Evolutionary conservation across 35 echinoderm and acorn worm species (phyloP).

Genomic region (Lytechinus variegatus): DNA sequence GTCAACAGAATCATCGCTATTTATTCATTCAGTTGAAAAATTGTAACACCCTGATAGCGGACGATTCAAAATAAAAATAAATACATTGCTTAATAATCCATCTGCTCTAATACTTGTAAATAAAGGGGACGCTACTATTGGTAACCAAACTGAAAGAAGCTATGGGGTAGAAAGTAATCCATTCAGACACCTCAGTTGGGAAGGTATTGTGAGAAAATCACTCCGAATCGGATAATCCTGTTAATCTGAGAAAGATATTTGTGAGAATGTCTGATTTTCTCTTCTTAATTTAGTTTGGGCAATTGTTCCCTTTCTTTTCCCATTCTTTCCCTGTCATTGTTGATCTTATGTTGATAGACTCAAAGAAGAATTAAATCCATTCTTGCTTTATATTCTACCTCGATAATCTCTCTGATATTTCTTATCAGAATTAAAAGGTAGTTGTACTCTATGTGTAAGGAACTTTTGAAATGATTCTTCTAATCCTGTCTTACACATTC

Average conservation of each 20-base stretch:
- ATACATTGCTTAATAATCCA: neutral
- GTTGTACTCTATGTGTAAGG: neutral
- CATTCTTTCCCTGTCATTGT: neutral
- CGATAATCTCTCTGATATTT: neutral
- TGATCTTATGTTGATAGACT: neutral
- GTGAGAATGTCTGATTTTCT: neutral
- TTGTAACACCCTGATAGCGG: neutral
- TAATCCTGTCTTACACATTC: neutral
- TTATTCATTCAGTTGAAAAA: neutral
- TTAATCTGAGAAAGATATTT: constrained; percentile 15
- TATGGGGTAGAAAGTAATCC: neutral
- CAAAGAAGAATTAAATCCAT: neutral
- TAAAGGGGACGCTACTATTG: neutral
- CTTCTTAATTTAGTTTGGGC: neutral
- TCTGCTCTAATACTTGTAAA: neutral
- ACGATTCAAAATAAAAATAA: neutral
- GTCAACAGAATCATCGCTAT: neutral
- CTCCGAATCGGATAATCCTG: neutral
- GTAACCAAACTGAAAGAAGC: neutral
- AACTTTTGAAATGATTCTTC: neutral
- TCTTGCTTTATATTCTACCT: neutral
- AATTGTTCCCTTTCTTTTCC: neutral
- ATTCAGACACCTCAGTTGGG: neutral
- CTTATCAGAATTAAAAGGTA: neutral
- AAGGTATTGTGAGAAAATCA: neutral